Evolutionary conservation across 2,888 invertebrate genomes (phyloP), one percentile per base, ranked within the genome.

Genomic region (Pseudanteris insignis): DNA sequence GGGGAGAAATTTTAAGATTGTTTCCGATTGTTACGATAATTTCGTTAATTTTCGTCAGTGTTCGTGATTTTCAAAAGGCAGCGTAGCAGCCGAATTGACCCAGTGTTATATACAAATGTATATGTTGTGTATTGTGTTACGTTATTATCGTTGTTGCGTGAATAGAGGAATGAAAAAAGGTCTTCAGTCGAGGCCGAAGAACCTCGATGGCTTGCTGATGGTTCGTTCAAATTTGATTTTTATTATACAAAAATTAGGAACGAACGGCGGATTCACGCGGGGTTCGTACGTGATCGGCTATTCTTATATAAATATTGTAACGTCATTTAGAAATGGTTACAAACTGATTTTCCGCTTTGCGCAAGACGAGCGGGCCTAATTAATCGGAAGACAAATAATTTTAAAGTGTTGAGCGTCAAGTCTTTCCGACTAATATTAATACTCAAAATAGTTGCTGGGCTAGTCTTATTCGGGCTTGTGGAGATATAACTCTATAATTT

Each of bases 91-190:
- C 44, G 46, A 61, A 46, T 34, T 51, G 55, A 55, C 30, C 34
- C 48, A 54, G 33, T 55, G 50, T 60, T 60, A 64, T 41, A 58
- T 18, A 18, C 18, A 61, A 64, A 64, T 24, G 67, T 68, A 61
- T 64, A 67, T 69, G 67, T 72, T 72, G 66, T 67, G 67, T 69
- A 64, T 67, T 70, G 70, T 71, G 69, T 73, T 73, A 67, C 67
- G 72, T 73, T 74, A 68, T 71, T 69, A 69, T 70, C 64, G 62
- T 67, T 69, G 68, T 73, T 69, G 62, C 64, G 55, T 69, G 55
- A 50, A 18, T 18, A 3, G 6, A 18, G 18, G 18, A 18, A 18
- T 18, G 18, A 6, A 18, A 3, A 18, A 18, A 18, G n/a, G 3
- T 18, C 18, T 4, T 18, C 3, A 18, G 18, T 6, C 18, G 18